Conservation (phyloP, 1,140 invertebrate species). For the Leptinotarsa texana region DNA sequence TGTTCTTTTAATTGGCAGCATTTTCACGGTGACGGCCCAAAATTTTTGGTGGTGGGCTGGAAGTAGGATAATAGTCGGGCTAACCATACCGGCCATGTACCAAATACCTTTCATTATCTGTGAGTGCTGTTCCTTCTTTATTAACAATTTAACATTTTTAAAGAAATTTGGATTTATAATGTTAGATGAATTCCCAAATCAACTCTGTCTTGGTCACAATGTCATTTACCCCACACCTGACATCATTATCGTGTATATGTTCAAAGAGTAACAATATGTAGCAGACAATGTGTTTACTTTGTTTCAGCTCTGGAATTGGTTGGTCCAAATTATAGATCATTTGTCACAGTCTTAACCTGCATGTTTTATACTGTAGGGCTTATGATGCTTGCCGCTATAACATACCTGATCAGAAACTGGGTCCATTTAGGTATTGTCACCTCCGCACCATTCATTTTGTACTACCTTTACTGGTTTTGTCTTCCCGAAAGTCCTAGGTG, state of each 20-base stretch:
- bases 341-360: conserved; percentile 88
- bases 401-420: conserved; percentile 84
- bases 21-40: conserved; percentile 73
- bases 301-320: conserved; percentile 84
- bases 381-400: conserved; percentile 78
- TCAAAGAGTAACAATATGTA: no score
- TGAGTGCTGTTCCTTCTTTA: conserved; percentile 59
- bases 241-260: no score
- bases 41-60: conserved; percentile 82
- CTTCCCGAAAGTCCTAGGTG: conserved; percentile 85
- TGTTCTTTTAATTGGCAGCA: conserved; percentile 74
- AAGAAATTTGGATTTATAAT: no score
- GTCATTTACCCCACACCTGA: no score
- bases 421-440: conserved; percentile 75
- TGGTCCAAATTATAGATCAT: conserved; percentile 86
- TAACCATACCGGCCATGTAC: conserved; percentile 90
- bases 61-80: conserved; percentile 77
- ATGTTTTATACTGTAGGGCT: conserved; percentile 86
- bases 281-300: not conserved
- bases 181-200: not conserved
- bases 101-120: conserved; percentile 94
- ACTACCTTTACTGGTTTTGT: conserved; percentile 83
- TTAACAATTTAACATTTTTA: no score
- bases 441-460: conserved; percentile 80
- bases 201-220: not conserved